Conservation (phyloP, 1,140 invertebrate genomes). For the Musca vetustissima region DNA sequence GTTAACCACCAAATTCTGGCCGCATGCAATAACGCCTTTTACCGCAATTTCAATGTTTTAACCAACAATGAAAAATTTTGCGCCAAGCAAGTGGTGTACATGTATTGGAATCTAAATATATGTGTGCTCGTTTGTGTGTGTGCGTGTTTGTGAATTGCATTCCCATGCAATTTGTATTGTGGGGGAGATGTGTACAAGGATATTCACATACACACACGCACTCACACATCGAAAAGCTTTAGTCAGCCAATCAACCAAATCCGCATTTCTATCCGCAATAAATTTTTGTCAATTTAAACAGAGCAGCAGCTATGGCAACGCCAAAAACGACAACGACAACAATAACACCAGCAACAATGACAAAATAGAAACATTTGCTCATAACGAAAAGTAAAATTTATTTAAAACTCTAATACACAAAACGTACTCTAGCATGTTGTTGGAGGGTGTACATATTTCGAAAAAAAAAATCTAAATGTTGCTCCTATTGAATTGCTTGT, state of each 20-base stretch:
- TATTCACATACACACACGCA: background rate
- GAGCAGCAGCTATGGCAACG: background rate
- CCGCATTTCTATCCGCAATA: slow-evolving; percentile 22
- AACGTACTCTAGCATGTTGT: slow-evolving; percentile 2
- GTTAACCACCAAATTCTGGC: slow-evolving; percentile 18
- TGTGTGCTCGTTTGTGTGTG: background rate
- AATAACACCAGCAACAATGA: no score
- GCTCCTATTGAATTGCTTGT: no score
- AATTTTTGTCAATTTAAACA: slow-evolving; percentile 24
- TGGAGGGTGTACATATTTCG: background rate
- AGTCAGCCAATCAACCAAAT: slow-evolving; percentile 14
- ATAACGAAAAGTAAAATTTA: slow-evolving; percentile 15
- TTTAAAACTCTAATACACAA: slow-evolving; percentile 11
- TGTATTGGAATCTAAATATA: background rate
- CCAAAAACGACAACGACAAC: background rate
- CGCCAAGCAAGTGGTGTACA: background rate
- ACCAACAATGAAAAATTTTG: background rate
- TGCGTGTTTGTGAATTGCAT: background rate
- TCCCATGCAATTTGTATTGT: slow-evolving; percentile 13
- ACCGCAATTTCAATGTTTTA: slow-evolving; percentile 18
- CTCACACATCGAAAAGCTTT: background rate
- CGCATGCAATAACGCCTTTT: slow-evolving; percentile 18
- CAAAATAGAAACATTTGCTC: background rate
- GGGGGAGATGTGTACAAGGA: background rate
- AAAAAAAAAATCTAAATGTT: slow-evolving; percentile 13